Evolutionary conservation across 2,797 vertebrate species (phyloP), one percentile per base, ranked within the genome.

Genomic region (Cossypha dichroa): DNA sequence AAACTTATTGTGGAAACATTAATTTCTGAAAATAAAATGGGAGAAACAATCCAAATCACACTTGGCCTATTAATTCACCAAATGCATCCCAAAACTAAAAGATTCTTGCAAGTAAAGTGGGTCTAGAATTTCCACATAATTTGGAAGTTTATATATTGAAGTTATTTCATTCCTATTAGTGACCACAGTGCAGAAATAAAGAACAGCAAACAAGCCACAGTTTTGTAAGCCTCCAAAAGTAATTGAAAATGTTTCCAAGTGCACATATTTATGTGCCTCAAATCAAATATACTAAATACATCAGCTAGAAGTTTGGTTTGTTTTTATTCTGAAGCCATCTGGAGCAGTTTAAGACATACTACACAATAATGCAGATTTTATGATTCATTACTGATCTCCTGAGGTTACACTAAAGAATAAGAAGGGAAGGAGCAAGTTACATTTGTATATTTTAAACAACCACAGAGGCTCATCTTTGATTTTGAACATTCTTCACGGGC

Each of bases 361-460:
- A 85, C 45, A 96, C 73, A 94, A 75, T 49, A 90, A 92, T 68
- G 41, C 60, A 93, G 56, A 80, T 89, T 91, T 77, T 91, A 74
- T 68, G 79, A 93, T 94, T 92, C n/a, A 28, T 93, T 91, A 78
- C 51, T 88, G 79, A 75, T 94, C 79, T 95, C 92, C 66, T 59
- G 66, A 96, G 96, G 90, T 93, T 85, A 75, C 38, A n/a, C 93
- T 92, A 84, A 97, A 96, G 75, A 23, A 48, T 73, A 81, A 48
- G 46, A 97, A 98, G 94, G 96, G 95, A 97, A 90, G 40, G 4
- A 97, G 92, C 66, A 92, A 97, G 96, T 93, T 96, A 67, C 66
- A 72, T 96, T 96, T 95, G 93, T 97, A 85, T 93, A 74, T 97
- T 97, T 96, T 84, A 94, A 97, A 80, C 88, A 95, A 85, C 56